Conservation (phyloP, 2,113 vertebrate genomes). For the Ellobius talpinus region DNA sequence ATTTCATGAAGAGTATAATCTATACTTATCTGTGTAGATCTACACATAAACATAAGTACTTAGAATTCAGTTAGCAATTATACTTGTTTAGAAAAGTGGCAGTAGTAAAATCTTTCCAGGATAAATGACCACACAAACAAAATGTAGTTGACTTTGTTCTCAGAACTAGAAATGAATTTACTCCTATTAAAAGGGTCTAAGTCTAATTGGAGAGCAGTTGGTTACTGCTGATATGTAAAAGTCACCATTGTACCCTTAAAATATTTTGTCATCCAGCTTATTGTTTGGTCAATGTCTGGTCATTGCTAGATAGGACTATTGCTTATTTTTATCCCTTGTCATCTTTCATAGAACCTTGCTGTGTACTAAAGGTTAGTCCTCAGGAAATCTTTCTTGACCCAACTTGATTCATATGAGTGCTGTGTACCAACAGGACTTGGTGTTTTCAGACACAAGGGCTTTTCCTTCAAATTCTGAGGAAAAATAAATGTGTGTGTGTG, state of each 20-base stretch:
- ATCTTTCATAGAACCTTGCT: too few relatives aligned
- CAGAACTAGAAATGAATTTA: not conserved
- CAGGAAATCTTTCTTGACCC: too few relatives aligned
- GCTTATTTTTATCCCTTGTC: not conserved
- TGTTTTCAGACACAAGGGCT: too few relatives aligned
- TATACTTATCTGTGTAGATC: not conserved
- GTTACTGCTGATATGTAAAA: not conserved
- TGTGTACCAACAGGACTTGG: too few relatives aligned
- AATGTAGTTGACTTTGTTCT: not conserved
- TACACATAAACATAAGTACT: not conserved
- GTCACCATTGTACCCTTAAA: not conserved
- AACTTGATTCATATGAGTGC: too few relatives aligned
- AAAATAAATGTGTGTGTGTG: too few relatives aligned
- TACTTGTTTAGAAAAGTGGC: not conserved
- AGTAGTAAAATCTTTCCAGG: not conserved
- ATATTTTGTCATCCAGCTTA: not conserved
- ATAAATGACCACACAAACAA: not conserved
- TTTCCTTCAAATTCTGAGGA: too few relatives aligned
- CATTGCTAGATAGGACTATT: not conserved
- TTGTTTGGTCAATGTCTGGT: not conserved
- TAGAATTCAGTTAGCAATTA: not conserved
- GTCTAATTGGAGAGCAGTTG: not conserved
- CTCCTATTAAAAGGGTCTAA: not conserved
- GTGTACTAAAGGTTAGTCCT: too few relatives aligned
- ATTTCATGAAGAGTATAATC: rapidly evolving